Base-by-base conservation (phyloP, 1,140 invertebrate genomes). In the Delia radicum region DNA sequence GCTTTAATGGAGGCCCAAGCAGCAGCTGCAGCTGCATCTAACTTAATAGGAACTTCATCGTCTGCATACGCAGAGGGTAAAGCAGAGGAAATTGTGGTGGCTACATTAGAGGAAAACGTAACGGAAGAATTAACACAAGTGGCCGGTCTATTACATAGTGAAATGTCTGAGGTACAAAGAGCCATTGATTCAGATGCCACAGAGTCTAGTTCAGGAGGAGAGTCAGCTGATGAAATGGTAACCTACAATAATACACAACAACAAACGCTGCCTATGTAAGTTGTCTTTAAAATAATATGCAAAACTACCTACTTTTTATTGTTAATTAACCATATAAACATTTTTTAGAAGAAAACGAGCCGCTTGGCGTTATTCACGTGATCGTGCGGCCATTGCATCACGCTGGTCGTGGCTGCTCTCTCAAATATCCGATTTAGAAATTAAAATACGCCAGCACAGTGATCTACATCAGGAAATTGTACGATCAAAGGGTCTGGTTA, bases 351-450 rank as follows among this genome's bases (percentile, higher is more conserved):
- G 90, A 42, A 94, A 93, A 81, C 88, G 95, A 77, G 94, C 95
- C 15, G 89, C 92, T 24, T 98, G 95, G 94, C 91, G 92, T 75
- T 98, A 94, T 90, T 91, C 93, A 73, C 89, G 90, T 74, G 92
- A 95, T 73, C 89, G 96, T 65, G 93, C 95, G 7, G 90, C 90
- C 15, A 91, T 98, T 24, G 95, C 94, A 3, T 90, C 94, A 3
- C 90, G 94, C 63, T 98, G 96, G 95, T 94, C 93, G 10, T 98
- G 95, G 96, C 87, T 98, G 13, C 93, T 96, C 79, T 93, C 94
- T 7, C 96, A 98, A 87, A 92, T 98, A 18, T 92, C 94, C 37
- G 96, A 98, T 87, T 87, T 98, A 79, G 96, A 98, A 83, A 97
- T 96, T 85, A 93, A 93, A 81, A 96, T 98, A 77, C 91, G 95